Conservation (phyloP, 2,888 invertebrate genomes). For the Lucinisca nassula region DNA sequence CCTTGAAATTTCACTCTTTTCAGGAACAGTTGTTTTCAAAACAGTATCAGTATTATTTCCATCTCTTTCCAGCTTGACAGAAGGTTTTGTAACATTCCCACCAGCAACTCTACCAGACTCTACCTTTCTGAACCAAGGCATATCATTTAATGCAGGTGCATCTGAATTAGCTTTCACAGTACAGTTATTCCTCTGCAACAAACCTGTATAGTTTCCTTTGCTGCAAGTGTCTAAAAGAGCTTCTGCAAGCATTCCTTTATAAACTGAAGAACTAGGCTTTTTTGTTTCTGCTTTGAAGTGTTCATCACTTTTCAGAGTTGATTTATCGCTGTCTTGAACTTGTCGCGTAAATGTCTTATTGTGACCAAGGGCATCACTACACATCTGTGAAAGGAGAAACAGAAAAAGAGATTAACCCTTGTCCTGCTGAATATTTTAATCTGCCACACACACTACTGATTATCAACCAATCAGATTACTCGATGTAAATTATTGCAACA, state of each 20-base stretch:
- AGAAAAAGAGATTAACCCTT: no score
- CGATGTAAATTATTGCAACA: no score
- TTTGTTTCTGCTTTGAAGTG: neutral
- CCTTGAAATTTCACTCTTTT: slow-evolving; percentile 2
- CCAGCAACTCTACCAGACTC: neutral
- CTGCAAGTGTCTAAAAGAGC: slow-evolving; percentile 32
- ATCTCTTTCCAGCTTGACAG: neutral
- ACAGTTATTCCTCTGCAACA: neutral
- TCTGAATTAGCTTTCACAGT: neutral
- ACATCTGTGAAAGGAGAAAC: slow-evolving; percentile 32
- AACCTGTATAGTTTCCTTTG: slow-evolving; percentile 29
- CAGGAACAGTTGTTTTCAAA: neutral
- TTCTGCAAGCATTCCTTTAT: slow-evolving; percentile 45
- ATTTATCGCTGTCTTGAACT: neutral
- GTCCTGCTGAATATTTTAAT: no score
- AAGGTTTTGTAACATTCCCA: neutral
- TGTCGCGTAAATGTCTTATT: neutral
- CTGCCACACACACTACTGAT: no score
- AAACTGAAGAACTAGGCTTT: neutral
- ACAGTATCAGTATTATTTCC: neutral
- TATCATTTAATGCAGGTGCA: neutral
- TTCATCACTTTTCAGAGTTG: neutral
- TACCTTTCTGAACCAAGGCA: neutral
- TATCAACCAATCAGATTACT: no score
- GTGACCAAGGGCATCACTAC: slow-evolving; percentile 39